Base-by-base conservation (phyloP, 2,888 invertebrate species). In the Mesorhabditis sp. region DNA sequence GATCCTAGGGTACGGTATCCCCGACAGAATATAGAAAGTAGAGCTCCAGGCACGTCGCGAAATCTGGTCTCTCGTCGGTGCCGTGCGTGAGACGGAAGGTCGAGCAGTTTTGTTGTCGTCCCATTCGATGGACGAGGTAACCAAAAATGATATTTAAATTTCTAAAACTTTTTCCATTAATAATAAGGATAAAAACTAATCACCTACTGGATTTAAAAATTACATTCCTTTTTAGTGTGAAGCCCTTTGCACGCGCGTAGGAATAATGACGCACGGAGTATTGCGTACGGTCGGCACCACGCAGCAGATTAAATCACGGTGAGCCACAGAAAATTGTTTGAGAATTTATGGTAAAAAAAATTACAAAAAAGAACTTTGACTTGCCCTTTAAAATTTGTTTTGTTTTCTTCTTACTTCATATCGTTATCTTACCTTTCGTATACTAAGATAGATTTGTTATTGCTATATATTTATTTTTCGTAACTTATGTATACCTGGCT, bases 31-130 rank as follows among this genome's bases (percentile, higher is more conserved):
- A 6, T 45, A 1, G 3, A 62, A 42, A 7, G 15, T 10, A 13
- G 10, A 42, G 10, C 15, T 73, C 5, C 50, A 78, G 72, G 90
- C 92, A 0, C 89, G 92, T 76, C 82, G 89, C 64, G 89, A 89
- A 80, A 84, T 90, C 62, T 90, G 90, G 80, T 72, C 73, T 50
- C 63, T 80, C 63, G 50, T 80, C n/a, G 65, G 70, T 10, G 73
- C 72, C 45, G 72, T 75, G 15, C 65, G 77, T 6, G 73, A 78
- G 58, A 58, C 72, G 13, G 65, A 71, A 42, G 63, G 70, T 10
- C 67, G 71, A 1, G 75, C 88, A 42, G 87, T 88, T 50, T 83
- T 89, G 10, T 83, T 89, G n/a, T 88, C 88, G 4, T 88, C 88
- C 4, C 88, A 89, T 82, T 87, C 75, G 62, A 84, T 84, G 84